Evolutionary conservation across 2,113 vertebrate genomes (phyloP).

Genomic region (Oryctolagus cuniculus): DNA sequence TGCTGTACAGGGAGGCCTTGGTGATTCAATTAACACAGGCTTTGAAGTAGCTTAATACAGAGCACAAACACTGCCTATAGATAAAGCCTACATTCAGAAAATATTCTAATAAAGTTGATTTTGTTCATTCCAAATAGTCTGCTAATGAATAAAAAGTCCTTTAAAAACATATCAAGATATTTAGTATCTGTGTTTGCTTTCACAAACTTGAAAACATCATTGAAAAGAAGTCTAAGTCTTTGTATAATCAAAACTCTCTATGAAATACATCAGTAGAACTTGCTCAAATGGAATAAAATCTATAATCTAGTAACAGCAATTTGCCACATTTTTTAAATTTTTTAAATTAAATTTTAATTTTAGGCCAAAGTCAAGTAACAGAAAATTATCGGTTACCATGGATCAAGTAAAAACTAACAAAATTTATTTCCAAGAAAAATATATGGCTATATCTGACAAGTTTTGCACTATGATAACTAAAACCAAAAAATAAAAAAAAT

Average conservation of each 20-base stretch:
- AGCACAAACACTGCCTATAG: not conserved
- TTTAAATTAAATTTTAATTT: conserved; percentile 25
- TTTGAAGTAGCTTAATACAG: conserved; percentile 74
- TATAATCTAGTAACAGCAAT: not conserved
- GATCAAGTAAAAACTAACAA: not conserved
- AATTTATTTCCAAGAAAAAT: not conserved
- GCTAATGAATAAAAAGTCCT: not conserved
- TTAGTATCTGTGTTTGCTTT: conserved; percentile 52
- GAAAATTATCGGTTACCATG: not conserved
- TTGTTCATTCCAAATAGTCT: conserved; percentile 53
- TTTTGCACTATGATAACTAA: not conserved
- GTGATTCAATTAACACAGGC: conserved; percentile 67
- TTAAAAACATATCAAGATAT: conserved; percentile 45
- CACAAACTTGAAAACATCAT: conserved; percentile 20
- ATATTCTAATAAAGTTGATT: conserved; percentile 70
- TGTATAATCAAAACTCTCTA: not conserved
- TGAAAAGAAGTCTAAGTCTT: conserved; percentile 4
- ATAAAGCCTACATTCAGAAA: not conserved
- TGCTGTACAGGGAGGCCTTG: conserved; percentile 25
- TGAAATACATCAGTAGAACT: not conserved
- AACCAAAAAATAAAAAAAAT: not conserved
- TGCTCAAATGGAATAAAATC: conserved; percentile 27
- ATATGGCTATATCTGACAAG: not conserved
- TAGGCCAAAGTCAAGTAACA: not conserved
- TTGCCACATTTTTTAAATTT: conserved; percentile 6